These are phyloP conservation scores for Myiozetetes cayanensis DNA, from an alignment of 2,113 vertebrate species.

Conservation along the genomic window DNA sequence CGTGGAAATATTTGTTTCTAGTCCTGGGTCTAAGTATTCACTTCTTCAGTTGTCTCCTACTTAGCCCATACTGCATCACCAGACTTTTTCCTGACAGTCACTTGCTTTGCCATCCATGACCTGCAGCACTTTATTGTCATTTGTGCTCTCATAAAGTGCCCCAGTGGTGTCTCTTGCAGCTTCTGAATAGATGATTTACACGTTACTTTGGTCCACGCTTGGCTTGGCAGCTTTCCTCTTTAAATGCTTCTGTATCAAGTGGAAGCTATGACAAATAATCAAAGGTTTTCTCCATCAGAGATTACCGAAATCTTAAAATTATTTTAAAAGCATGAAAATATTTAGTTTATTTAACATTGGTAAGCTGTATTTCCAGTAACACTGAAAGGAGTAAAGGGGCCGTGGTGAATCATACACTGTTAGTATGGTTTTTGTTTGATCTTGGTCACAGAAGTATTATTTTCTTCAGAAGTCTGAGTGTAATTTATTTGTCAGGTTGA, in stretches of 20 bases:
- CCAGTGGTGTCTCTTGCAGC: background rate
- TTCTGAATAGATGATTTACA: background rate
- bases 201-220: background rate
- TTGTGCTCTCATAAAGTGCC: background rate
- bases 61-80: background rate
- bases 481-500: slow-evolving; percentile 70
- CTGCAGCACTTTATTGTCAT: background rate
- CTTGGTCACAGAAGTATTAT: slow-evolving; percentile 22
- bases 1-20: background rate
- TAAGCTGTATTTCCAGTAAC: background rate
- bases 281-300: background rate
- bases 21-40: background rate
- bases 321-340: background rate
- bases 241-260: background rate
- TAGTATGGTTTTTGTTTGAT: slow-evolving; percentile 38
- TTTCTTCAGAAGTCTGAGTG: slow-evolving; percentile 53
- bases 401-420: background rate
- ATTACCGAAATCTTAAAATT: background rate
- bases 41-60: background rate
- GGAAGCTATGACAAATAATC: background rate
- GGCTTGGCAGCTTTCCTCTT: background rate
- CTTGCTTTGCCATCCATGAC: background rate
- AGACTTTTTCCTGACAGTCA: background rate
- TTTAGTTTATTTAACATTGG: background rate
- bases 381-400: background rate